Evolutionary conservation across 2,797 vertebrate genomes (phyloP), one percentile per base, ranked within the genome.

Genomic region (Sparidentex hasta): DNA sequence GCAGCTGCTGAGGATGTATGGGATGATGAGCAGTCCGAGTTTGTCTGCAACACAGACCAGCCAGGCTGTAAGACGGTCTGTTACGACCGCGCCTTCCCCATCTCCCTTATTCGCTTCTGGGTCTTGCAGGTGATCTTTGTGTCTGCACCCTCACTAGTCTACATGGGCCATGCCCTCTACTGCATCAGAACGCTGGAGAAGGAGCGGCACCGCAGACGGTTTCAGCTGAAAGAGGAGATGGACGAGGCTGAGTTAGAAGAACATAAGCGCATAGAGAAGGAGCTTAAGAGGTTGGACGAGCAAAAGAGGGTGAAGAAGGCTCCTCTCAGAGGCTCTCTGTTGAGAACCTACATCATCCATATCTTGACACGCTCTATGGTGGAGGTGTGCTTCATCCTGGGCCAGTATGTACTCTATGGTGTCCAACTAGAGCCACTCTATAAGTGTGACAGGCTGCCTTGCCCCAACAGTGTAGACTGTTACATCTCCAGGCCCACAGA

Each of bases 71-170:
- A 93, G 89, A 96, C 96, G 0, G 95, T 99, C 86, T 99, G 97
- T 69, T 99, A 98, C 0, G 97, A 98, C 87, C 93, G 94, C 65
- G 97, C 97, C 59, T 99, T 98, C 81, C 97, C 97, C 27, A 98
- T 98, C 90, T 98, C 97, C 74, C 94, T 98, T 86, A 97, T 99
- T 78, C 96, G 97, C 73, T 99, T 96, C 91, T 99, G 98, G 98
- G 97, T 99, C 2, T 93, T 99, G 78, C 97, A 98, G 90, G 96
- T 99, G 71, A 97, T 99, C 70, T 99, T 98, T 27, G 97, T 99
- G 54, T 99, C 97, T 11, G 96, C 97, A 0, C 97, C 98, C 0
- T 98, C 97, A 0, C 91, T 98, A 8, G 96, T 98, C 58, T 98
- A 98, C 93, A 98, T 98, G 98, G 97, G 97, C 38, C 97, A 99